These are phyloP conservation scores for Pristionchus exspectatus DNA, from an alignment of 2,888 invertebrate genomes.

Conservation along the genomic window DNA sequence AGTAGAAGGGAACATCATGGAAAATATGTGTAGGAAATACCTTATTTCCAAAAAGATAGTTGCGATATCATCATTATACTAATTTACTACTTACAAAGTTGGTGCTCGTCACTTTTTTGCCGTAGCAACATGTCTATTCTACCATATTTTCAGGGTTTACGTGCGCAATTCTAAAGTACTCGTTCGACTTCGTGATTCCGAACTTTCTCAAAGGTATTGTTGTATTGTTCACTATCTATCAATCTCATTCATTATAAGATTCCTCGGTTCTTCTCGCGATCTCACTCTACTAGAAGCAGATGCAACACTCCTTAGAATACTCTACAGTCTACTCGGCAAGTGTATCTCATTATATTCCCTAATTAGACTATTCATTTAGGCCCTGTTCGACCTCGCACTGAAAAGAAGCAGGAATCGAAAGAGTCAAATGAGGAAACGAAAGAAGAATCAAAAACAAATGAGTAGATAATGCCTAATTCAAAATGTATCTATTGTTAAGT, in stretches of 20 bases:
- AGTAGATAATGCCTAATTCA: background rate
- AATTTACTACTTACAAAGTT: no score
- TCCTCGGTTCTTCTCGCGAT: constrained; percentile 92
- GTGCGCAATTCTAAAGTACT: constrained; percentile 91
- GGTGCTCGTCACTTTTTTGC: no score
- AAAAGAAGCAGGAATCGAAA: background rate
- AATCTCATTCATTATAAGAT: constrained; percentile 80
- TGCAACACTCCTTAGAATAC: constrained; percentile 88
- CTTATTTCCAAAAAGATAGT: no score
- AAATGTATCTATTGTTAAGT: background rate
- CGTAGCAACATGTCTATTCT: no score
- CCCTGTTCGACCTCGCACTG: background rate
- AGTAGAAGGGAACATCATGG: no score
- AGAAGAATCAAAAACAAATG: background rate
- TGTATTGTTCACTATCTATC: background rate
- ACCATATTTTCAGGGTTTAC: constrained; percentile 81
- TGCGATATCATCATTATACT: no score
- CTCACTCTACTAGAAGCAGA: constrained; percentile 96
- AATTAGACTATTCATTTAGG: background rate
- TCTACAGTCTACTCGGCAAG: constrained; percentile 53
- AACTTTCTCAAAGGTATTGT: constrained; percentile 84
- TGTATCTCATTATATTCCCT: background rate
- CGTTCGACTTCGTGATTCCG: constrained; percentile 89
- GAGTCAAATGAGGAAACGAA: background rate
- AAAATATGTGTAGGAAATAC: no score